Percentiles rank a stretch among this genome's conserved stretches.
These are phyloP conservation scores for Tonatia bakeri DNA, from an alignment of 2,113 vertebrate genomes.

Conservation along the genomic window DNA sequence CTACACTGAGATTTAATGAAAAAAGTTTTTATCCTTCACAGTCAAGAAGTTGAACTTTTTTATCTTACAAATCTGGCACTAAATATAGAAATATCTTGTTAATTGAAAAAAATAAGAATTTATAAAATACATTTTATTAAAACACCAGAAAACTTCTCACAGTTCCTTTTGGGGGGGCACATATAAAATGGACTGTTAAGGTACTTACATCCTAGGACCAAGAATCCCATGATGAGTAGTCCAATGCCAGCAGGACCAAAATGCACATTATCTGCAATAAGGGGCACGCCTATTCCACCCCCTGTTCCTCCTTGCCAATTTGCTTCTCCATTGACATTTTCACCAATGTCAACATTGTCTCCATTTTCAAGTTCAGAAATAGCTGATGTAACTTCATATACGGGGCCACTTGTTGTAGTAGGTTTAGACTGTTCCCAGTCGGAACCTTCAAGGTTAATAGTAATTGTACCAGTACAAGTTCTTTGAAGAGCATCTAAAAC, in stretches of 20 bases:
- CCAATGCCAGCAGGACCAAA: slow-evolving; percentile 79
- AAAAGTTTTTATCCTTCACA: background rate
- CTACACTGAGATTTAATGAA: background rate
- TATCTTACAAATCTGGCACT: background rate
- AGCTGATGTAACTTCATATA: too few species aligned
- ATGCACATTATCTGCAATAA: background rate
- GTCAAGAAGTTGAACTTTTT: background rate
- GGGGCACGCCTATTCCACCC: too few species aligned
- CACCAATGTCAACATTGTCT: too few species aligned
- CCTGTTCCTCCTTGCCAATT: too few species aligned
- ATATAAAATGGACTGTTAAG: background rate
- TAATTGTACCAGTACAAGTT: slow-evolving; percentile 69
- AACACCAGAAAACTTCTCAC: background rate
- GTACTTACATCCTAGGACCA: slow-evolving; percentile 83
- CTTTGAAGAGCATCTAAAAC: slow-evolving; percentile 65
- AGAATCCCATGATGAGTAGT: slow-evolving; percentile 73
- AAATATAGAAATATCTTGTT: background rate
- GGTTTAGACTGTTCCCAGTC: fast-evolving
- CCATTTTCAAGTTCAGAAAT: too few species aligned
- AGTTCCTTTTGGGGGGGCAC: too few species aligned
- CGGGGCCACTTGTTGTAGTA: background rate
- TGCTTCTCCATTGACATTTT: fast-evolving
- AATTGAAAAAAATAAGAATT: background rate
- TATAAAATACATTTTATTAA: background rate
- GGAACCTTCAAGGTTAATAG: background rate